These are phyloP conservation scores for Pygmarrhopalites habei DNA, from an alignment of 1,140 invertebrate species.

Conservation along the genomic window DNA sequence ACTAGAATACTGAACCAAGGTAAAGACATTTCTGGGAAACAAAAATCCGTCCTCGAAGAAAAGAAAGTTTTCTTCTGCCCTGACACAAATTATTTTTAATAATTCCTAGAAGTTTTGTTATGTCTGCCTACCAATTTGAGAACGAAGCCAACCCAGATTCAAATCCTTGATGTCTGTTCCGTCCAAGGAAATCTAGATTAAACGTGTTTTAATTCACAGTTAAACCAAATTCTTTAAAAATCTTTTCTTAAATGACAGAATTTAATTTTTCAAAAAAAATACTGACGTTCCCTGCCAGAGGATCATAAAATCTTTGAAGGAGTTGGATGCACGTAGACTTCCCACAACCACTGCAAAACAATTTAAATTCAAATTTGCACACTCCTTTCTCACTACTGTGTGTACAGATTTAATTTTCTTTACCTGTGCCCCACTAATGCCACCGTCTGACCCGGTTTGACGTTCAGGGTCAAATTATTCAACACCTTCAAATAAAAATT, in stretches of 20 bases:
- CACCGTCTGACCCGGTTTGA: conserved; percentile 54
- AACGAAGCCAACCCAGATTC: conserved; percentile 48
- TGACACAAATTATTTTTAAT: too few species aligned
- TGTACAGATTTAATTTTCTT: too few species aligned
- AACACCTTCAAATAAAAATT: too few species aligned
- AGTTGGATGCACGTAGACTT: conserved; percentile 73
- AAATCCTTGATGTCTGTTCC: conserved; percentile 41
- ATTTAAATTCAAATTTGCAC: too few species aligned
- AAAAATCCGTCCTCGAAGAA: too few species aligned
- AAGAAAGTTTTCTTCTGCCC: too few species aligned
- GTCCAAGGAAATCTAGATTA: conserved; percentile 41
- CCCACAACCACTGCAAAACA: conserved; percentile 65
- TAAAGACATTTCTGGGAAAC: too few species aligned
- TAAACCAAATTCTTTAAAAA: too few species aligned
- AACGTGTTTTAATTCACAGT: conserved; percentile 37
- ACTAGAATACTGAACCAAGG: too few species aligned
- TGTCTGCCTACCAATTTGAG: conserved; percentile 46
- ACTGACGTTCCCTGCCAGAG: conserved; percentile 50
- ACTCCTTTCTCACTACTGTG: conserved; percentile 58
- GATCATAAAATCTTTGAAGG: conserved; percentile 73
- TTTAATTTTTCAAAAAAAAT: too few species aligned
- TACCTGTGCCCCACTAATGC: conserved; percentile 59
- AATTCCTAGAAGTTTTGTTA: too few species aligned
- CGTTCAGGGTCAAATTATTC: conserved; percentile 46
- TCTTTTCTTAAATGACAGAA: too few species aligned